Percentiles rank a stretch among this genome's conserved stretches.
Conservation (phyloP, 2,113 vertebrate genomes). For the Heliornis fulica region DNA sequence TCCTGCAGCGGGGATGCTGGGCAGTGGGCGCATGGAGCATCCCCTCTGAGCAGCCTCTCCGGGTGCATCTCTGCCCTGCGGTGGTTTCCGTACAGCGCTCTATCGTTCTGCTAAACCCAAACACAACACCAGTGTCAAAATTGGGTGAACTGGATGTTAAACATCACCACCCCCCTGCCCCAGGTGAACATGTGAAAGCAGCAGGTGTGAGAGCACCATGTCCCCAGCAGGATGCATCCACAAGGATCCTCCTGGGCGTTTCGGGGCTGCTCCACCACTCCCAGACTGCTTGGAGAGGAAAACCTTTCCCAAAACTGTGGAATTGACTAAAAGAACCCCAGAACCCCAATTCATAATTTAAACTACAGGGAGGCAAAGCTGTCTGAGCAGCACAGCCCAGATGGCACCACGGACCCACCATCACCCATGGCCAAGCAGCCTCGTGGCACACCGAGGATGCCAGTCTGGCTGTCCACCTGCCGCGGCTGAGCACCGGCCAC, state of each 20-base stretch:
- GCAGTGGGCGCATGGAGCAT: accelerated
- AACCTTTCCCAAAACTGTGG: neutral
- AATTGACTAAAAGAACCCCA: neutral
- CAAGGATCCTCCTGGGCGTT: neutral
- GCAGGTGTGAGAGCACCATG: accelerated
- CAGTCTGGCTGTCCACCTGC: accelerated
- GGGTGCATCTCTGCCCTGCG: too few species aligned
- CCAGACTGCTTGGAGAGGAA: neutral
- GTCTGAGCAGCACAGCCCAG: accelerated
- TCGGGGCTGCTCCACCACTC: neutral
- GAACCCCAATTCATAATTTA: neutral
- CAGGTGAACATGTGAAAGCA: neutral
- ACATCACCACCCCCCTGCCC: neutral
- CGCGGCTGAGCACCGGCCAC: neutral
- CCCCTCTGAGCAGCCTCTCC: accelerated
- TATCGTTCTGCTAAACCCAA: neutral
- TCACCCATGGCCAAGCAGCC: accelerated
- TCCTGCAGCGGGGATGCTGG: too few species aligned
- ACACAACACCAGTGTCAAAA: accelerated
- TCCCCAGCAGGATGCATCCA: accelerated
- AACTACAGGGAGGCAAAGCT: neutral
- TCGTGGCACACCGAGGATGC: accelerated
- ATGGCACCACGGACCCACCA: accelerated
- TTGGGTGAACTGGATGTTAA: neutral
- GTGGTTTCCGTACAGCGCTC: accelerated